phyloP scores from a whole-genome alignment of 2,113 vertebrate genomes.

The Dunckerocampus dactyliophorus region DNA sequence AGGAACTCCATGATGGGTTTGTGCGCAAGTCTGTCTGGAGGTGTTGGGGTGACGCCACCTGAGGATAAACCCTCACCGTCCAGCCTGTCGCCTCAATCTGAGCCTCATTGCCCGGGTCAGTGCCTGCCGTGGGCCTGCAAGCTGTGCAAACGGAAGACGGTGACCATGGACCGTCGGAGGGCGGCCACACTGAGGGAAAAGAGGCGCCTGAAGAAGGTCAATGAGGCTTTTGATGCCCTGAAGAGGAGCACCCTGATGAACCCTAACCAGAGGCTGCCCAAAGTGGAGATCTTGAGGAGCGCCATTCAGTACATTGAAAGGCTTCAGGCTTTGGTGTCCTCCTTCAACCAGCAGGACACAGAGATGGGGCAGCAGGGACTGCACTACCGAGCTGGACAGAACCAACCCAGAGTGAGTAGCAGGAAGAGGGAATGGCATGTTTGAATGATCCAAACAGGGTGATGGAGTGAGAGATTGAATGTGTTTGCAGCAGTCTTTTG shows the following conservation, averaged over 20 bases:
- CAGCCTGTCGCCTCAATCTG: conserved; percentile 70
- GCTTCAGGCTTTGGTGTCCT: conserved; percentile 90
- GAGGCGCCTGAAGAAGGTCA: conserved; percentile 93
- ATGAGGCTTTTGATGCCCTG: conserved; percentile 95
- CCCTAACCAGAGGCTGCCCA: conserved; percentile 96
- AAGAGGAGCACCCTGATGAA: conserved; percentile 96
- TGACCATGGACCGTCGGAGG: conserved; percentile 88
- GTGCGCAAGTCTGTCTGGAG: conserved; percentile 74
- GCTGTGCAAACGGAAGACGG: conserved; percentile 91
- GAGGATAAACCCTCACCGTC: conserved; percentile 86
- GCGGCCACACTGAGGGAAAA: conserved; percentile 94
- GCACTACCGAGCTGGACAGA: conserved; percentile 67
- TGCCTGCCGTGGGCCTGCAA: conserved; percentile 98
- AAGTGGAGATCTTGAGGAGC: conserved; percentile 96
- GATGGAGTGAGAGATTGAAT: not conserved
- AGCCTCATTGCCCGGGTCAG: conserved; percentile 90
- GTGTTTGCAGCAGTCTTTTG: no score
- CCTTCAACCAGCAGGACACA: conserved; percentile 92
- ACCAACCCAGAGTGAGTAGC: conserved; percentile 81
- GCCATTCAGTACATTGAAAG: conserved; percentile 98
- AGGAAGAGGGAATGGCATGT: not conserved
- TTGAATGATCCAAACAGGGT: conserved; percentile 2
- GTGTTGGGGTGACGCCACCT: conserved; percentile 58
- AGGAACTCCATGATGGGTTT: conserved; percentile 78
- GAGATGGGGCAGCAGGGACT: conserved; percentile 82